Conservation (phyloP, 2,113 vertebrate genomes). For the Corvus cornix region DNA sequence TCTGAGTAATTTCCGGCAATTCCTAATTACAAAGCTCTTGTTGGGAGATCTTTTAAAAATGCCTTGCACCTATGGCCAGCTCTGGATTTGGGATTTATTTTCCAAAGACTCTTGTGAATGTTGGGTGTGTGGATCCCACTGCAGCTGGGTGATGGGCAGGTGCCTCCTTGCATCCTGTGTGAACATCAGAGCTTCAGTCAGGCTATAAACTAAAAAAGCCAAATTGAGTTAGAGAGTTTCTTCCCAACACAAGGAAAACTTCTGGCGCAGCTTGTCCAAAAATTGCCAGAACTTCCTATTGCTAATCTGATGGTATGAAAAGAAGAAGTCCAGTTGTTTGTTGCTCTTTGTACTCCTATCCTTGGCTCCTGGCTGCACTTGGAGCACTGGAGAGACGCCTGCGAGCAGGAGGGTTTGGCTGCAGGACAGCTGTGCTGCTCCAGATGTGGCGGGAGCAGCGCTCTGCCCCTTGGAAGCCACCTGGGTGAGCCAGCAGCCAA, state of each 20-base stretch:
- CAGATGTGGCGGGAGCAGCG: background rate
- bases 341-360: fast-evolving
- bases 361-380: background rate
- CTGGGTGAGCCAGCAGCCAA: fast-evolving
- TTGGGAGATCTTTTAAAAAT: background rate
- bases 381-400: background rate
- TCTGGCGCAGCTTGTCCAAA: too few relatives aligned
- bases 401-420: background rate
- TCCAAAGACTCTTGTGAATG: background rate
- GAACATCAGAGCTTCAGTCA: background rate
- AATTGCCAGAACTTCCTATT: background rate
- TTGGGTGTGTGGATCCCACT: background rate
- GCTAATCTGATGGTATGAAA: background rate
- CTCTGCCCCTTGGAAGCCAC: background rate
- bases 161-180: background rate
- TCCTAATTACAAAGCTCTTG: background rate
- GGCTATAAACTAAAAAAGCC: background rate
- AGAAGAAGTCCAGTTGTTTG: background rate
- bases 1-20: constrained; percentile 1
- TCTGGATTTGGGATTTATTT: background rate
- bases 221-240: background rate
- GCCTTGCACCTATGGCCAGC: background rate
- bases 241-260: background rate
- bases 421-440: background rate
- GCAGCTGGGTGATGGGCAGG: fast-evolving